Percentiles rank a stretch among this genome's conserved stretches.
These are phyloP conservation scores for Eulemur albifrons DNA, from an alignment of 2,797 vertebrate genomes.

Conservation along the genomic window DNA sequence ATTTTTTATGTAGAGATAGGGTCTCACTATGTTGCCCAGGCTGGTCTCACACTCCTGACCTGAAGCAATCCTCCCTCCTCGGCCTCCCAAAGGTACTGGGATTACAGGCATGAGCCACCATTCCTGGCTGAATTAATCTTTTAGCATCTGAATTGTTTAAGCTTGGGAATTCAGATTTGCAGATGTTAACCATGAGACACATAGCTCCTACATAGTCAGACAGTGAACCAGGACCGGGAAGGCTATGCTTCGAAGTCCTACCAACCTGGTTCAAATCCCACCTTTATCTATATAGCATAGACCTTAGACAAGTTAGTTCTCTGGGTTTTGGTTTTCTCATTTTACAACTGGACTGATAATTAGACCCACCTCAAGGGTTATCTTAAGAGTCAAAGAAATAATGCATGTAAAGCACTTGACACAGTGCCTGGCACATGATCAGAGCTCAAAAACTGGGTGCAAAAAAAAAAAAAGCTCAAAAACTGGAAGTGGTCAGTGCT, in stretches of 20 bases:
- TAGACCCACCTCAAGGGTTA: neutral
- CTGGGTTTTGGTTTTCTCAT: neutral
- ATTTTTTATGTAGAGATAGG: neutral
- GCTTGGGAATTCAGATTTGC: neutral
- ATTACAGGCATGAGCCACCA: neutral
- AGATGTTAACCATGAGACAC: neutral
- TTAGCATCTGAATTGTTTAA: neutral
- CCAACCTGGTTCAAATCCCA: neutral
- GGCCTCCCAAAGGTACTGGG: neutral
- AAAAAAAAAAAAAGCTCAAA: neutral
- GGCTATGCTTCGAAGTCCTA: neutral
- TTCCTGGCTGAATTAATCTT: neutral
- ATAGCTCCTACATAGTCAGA: neutral
- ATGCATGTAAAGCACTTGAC: neutral
- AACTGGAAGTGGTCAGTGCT: neutral
- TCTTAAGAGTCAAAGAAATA: neutral
- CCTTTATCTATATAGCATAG: neutral
- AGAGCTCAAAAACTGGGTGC: neutral
- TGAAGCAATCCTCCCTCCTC: neutral
- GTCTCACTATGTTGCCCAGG: neutral
- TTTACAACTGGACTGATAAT: neutral
- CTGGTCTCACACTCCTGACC: neutral
- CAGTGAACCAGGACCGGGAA: neutral
- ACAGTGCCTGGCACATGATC: neutral
- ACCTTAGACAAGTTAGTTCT: neutral